Evolutionary conservation across 2,797 vertebrate species (phyloP), one percentile per base, ranked within the genome.

Genomic region (Pogonophryne albipinna): DNA sequence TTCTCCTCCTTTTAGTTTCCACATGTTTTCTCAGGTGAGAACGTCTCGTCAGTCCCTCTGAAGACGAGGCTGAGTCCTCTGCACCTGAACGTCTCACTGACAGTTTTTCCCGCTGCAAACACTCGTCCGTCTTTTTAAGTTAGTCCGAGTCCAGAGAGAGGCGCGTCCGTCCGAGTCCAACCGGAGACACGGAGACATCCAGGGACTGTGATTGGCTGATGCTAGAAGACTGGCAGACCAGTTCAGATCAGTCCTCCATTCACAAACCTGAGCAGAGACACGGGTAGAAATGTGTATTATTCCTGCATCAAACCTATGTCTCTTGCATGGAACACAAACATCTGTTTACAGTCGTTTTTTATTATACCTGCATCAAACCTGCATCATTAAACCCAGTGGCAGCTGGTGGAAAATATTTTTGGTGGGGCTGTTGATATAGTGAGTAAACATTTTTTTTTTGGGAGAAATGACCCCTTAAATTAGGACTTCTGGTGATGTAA

Each of bases 211-310:
- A 88, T 71, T 87, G 84, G 88, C 91, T 74, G 87, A 91, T 88
- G 88, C 87, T 91, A 91, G 91, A 93, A 90, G 89, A 91, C 88
- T 80, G 90, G 90, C 85, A 85, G 89, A 76, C 84, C 92, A 86
- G 82, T 72, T 71, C 77, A 80, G 85, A 84, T 83, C 75, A 78
- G 79, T 89, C 87, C 87, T 90, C 84, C 83, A 79, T 56, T 79
- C 57, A 87, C 82, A 91, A 88, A 92, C 91, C 94, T 95, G 47
- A n/a, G 47, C 56, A 62, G 55, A 77, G 10, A 80, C 1, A 66
- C 41, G 64, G n/a, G 13, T 53, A 38, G 34, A 38, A 7, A 38
- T 38, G 27, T 27, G 4, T 27, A 27, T 38, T 38, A 6, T 6
- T 8, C 34, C 34, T 34, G 34, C 7, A n/a, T n/a, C n/a, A n/a